These are phyloP conservation scores for Bufo gargarizans DNA, from an alignment of 2,113 vertebrate species.

Conservation along the genomic window DNA sequence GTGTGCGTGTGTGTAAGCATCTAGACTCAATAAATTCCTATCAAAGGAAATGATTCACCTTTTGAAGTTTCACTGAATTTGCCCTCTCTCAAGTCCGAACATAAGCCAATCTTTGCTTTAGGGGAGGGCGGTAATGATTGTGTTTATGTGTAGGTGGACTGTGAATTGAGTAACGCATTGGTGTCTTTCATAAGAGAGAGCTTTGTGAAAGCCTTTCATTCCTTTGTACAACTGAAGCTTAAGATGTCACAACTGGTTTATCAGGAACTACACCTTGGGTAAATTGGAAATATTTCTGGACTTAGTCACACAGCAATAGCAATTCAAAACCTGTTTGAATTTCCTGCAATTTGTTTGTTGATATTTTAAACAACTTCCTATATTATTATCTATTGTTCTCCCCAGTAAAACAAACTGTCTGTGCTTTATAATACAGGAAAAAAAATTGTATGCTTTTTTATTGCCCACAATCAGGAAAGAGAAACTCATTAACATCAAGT, in stretches of 20 bases:
- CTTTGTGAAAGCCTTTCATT: constrained; percentile 47
- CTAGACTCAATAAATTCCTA: neutral
- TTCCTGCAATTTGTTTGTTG: constrained; percentile 39
- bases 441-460: neutral
- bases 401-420: neutral
- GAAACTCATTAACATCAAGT: neutral
- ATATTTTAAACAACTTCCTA: constrained; percentile 42
- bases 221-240: constrained; percentile 37
- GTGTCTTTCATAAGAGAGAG: constrained; percentile 38
- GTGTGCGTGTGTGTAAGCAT: neutral
- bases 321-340: constrained; percentile 43
- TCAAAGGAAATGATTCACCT: constrained; percentile 43
- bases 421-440: neutral
- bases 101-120: constrained; percentile 37
- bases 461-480: neutral
- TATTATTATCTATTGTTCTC: constrained; percentile 19
- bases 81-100: constrained; percentile 1
- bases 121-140: constrained; percentile 34
- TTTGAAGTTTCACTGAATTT: constrained; percentile 22
- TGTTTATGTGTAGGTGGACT: constrained; percentile 48
- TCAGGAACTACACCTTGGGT: constrained; percentile 54
- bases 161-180: constrained; percentile 14
- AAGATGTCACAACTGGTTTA: constrained; percentile 55
- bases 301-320: constrained; percentile 49
- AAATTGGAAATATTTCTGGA: constrained; percentile 35